Conservation (phyloP, 2,888 invertebrate genomes). For the Lutraria lutraria region DNA sequence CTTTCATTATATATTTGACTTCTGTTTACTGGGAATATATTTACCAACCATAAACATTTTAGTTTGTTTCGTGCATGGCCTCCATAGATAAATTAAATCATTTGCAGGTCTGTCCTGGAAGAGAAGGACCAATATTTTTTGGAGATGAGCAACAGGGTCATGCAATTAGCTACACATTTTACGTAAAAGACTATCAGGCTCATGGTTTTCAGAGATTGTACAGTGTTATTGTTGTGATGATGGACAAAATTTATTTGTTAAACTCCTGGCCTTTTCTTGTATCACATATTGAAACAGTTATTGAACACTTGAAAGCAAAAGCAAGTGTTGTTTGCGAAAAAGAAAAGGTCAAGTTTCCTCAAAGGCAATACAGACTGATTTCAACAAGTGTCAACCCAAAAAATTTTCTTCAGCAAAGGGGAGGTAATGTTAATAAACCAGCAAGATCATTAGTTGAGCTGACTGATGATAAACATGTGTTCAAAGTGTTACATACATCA, state of each 20-base stretch:
- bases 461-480: constrained; percentile 87
- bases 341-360: constrained; percentile 83
- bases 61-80: background rate
- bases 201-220: constrained; percentile 95
- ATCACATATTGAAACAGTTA: constrained; percentile 89
- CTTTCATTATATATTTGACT: background rate
- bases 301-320: constrained; percentile 90
- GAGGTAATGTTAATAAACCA: constrained; percentile 84
- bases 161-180: constrained; percentile 95
- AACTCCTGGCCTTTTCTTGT: constrained; percentile 93
- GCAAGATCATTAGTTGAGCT: constrained; percentile 86
- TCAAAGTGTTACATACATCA: constrained; percentile 86
- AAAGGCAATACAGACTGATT: constrained; percentile 88
- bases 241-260: constrained; percentile 91
- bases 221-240: constrained; percentile 95
- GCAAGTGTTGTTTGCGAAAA: constrained; percentile 76
- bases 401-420: constrained; percentile 85
- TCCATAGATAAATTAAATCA: background rate
- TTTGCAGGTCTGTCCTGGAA: constrained; percentile 90
- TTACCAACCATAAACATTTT: background rate
- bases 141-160: constrained; percentile 95
- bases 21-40: background rate
- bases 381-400: constrained; percentile 79
- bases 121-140: constrained; percentile 96
- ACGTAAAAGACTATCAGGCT: constrained; percentile 94